Percentiles rank a stretch among this genome's conserved stretches.
These are phyloP conservation scores for Hormiphora californensis DNA, from an alignment of 37 sponge, comb jelly and placozoan genomes.

Conservation along the genomic window DNA sequence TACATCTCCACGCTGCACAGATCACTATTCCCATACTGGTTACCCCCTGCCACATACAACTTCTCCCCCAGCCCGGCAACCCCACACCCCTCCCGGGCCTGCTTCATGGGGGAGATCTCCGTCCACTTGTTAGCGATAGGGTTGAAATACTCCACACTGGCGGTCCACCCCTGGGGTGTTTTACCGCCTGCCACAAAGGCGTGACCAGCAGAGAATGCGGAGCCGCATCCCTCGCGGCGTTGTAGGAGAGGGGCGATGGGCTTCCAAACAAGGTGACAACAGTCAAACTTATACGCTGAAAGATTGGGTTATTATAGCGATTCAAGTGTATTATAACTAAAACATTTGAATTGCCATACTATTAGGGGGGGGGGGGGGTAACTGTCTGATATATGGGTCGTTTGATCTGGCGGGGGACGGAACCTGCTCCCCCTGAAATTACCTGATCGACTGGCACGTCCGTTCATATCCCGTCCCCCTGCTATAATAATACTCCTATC, in stretches of 20 bases:
- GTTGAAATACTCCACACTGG: constrained; percentile 53
- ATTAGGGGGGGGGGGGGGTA: neutral
- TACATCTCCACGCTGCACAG: constrained; percentile 6
- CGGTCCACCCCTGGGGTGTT: constrained; percentile 41
- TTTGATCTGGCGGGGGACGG: too few relatives aligned
- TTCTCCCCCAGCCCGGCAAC: neutral
- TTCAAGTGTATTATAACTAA: too few relatives aligned
- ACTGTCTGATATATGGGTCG: too few relatives aligned
- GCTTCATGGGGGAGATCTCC: constrained; percentile 52
- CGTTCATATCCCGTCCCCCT: constrained; percentile 43
- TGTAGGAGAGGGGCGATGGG: constrained; percentile 36
- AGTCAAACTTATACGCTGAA: constrained; percentile 46
- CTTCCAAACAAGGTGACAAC: constrained; percentile 33
- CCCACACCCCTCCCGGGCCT: constrained; percentile 42
- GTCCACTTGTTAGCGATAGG: constrained; percentile 55
- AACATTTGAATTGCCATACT: neutral
- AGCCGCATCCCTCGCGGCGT: constrained; percentile 17
- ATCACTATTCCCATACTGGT: constrained; percentile 53
- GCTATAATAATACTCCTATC: constrained; percentile 46
- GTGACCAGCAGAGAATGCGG: constrained; percentile 27
- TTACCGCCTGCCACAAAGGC: constrained; percentile 39
- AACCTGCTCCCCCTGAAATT: neutral
- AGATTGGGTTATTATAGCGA: neutral
- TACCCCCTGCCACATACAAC: constrained; percentile 25
- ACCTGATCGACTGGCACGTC: constrained; percentile 34